These are phyloP conservation scores for Phortica magna DNA, from an alignment of 2,888 invertebrate species.

Conservation along the genomic window DNA sequence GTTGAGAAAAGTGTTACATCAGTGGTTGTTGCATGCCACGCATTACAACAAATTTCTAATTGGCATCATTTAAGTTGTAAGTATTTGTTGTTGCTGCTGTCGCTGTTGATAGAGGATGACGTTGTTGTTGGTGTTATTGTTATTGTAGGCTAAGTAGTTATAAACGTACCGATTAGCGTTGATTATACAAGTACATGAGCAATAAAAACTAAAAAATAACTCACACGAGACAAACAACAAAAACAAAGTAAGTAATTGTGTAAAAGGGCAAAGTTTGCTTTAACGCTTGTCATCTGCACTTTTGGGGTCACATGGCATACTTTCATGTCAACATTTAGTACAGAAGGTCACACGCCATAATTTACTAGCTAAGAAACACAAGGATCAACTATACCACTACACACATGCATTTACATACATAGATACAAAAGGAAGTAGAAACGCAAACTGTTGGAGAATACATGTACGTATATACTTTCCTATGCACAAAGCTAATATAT, in stretches of 20 bases:
- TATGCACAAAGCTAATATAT: too few relatives aligned
- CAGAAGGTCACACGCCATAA: too few relatives aligned
- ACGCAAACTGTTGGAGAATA: too few relatives aligned
- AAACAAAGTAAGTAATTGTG: background rate
- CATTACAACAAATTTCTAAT: background rate
- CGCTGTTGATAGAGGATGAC: background rate
- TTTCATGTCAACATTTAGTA: too few relatives aligned
- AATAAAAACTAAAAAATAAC: background rate
- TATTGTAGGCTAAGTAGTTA: background rate
- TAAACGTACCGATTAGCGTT: constrained; percentile 13
- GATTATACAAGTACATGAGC: background rate
- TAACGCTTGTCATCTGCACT: too few relatives aligned
- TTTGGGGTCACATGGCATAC: too few relatives aligned
- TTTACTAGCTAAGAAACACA: too few relatives aligned
- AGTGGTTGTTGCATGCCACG: background rate
- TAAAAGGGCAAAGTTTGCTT: background rate
- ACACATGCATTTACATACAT: too few relatives aligned
- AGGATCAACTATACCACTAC: too few relatives aligned
- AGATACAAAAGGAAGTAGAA: too few relatives aligned
- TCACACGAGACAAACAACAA: background rate
- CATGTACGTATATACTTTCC: too few relatives aligned
- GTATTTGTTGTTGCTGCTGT: background rate
- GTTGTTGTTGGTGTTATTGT: background rate
- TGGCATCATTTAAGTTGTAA: background rate
- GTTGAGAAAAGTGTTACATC: background rate